Percentiles rank a stretch among this genome's conserved stretches.
These are phyloP conservation scores for Ichneumon xanthorius DNA, from an alignment of 2,888 invertebrate species.

Conservation along the genomic window DNA sequence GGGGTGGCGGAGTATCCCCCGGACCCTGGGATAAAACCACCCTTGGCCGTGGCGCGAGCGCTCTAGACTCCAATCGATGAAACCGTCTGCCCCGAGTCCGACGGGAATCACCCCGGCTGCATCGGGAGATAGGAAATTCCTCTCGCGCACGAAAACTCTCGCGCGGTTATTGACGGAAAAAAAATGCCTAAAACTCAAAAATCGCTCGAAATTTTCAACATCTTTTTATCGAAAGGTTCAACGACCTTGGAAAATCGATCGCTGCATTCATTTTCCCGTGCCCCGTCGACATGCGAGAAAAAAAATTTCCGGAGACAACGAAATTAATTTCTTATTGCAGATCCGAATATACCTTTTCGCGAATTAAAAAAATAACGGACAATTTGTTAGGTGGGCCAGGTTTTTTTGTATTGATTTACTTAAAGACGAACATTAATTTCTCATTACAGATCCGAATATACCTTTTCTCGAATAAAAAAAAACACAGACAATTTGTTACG, in stretches of 20 bases:
- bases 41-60: constrained; percentile 67
- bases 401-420: too few relatives aligned
- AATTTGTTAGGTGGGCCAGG: too few relatives aligned
- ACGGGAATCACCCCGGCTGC: constrained; percentile 68
- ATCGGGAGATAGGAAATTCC: constrained; percentile 40
- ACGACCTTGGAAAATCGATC: not conserved
- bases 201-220: not conserved
- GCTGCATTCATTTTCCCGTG: not conserved
- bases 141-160: not conserved
- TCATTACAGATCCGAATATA: not conserved
- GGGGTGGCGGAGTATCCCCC: constrained; percentile 57
- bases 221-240: not conserved
- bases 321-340: not conserved
- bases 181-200: not conserved
- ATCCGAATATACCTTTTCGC: not conserved
- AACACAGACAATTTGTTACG: too few relatives aligned
- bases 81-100: constrained; percentile 76
- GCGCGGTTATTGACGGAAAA: not conserved
- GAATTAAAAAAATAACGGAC: too few relatives aligned
- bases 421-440: not conserved
- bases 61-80: constrained; percentile 76
- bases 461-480: too few relatives aligned
- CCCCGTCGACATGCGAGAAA: not conserved
- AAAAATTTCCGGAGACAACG: not conserved
- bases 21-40: constrained; percentile 68